Base-by-base conservation (phyloP, 2,797 vertebrate genomes). In the Rhinogobio ventralis region DNA sequence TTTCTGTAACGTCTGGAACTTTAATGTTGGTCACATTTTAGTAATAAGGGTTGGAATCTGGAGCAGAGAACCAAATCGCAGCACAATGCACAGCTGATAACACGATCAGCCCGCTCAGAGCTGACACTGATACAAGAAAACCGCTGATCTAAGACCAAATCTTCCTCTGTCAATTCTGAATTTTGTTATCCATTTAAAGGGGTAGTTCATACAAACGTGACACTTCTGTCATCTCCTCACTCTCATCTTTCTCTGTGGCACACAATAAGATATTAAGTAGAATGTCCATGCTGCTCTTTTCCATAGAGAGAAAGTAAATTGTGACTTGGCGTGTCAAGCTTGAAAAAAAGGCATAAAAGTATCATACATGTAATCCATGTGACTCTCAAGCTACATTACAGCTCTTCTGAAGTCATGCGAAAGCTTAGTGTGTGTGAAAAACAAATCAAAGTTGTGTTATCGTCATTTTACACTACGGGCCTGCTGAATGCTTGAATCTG, bases 11-110 rank as follows among this genome's bases (percentile, higher is more conserved):
- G n/a, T 25, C 42, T 69, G 53, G 20, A 49, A 72, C 55, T 60
- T 72, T 62, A 72, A 79, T 36, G 20, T 55, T 42, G 71, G 79
- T 81, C 84, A 85, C 84, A 81, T 85, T 75, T 81, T 76, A 66
- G 46, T 49, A 53, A 85, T 85, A 66, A 74, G 36, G 5, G 25
- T 19, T 66, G 39, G 49, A 67, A 75, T 66, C 79, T 81, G 71
- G 66, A 66, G 76, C 60, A 57, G 13, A 36, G 76, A 64, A 80
- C 53, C 53, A 36, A 79, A 78, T 49, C 39, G 33, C 42, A n/a
- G 49, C 73, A 45, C 30, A 81, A 42, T 25, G 2, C 69, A 30
- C 39, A 42, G 71, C 28, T 14, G 66, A 33, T 13, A 11, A 77
- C 49, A 68, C 49, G 33, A 69, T 57, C 30, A 28, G n/a, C 11